Evolutionary conservation across 2,888 invertebrate genomes (phyloP).

Genomic region (Polyploca ridens): DNA sequence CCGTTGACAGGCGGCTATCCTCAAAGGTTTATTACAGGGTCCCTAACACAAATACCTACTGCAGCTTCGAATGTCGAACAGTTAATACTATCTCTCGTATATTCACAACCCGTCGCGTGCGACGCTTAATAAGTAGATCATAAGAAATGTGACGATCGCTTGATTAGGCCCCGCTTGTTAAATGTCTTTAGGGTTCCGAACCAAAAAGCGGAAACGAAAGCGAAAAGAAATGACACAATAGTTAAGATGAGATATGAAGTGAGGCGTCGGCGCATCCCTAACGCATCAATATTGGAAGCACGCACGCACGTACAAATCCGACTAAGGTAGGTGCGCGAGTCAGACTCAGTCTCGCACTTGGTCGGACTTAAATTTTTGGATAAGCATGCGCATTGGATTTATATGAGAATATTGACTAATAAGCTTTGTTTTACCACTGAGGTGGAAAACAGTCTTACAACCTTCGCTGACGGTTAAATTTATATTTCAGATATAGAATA

Average conservation of each 20-base stretch:
- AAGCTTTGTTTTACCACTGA: no score
- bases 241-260: no score
- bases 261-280: constrained; percentile 1
- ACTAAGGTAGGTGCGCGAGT: no score
- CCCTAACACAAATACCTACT: constrained; percentile 47
- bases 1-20: neutral
- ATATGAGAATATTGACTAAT: no score
- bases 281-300: constrained; percentile 35
- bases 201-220: no score
- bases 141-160: constrained; percentile 73
- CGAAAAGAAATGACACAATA: no score
- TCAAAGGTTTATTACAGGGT: constrained; percentile 31
- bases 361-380: no score
- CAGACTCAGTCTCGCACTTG: no score
- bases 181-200: neutral
- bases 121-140: constrained; percentile 67
- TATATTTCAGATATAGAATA: no score
- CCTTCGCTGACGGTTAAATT: no score
- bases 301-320: constrained; percentile 26
- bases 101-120: constrained; percentile 65
- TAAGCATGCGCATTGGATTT: no score
- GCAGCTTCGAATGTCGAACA: constrained; percentile 49
- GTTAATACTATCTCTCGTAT: constrained; percentile 45
- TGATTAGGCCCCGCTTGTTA: constrained; percentile 46
- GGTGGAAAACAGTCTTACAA: no score